Percentiles rank a stretch among this genome's conserved stretches.
These are phyloP conservation scores for Leptinotarsa undecemlineata DNA, from an alignment of 1,140 invertebrate genomes.

Conservation along the genomic window DNA sequence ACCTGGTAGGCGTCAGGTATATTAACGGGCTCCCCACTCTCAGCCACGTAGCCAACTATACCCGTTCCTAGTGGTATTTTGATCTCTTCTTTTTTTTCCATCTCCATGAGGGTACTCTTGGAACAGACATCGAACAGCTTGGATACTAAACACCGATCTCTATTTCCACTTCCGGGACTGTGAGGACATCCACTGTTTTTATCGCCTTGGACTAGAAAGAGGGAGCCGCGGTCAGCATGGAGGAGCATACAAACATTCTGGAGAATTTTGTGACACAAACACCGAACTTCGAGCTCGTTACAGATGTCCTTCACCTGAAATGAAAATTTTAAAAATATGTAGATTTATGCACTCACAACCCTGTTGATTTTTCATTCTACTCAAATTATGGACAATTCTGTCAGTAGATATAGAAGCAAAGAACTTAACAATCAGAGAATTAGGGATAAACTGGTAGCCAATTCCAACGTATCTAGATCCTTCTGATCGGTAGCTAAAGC, in stretches of 20 bases:
- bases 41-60: conserved; percentile 85
- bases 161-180: conserved; percentile 37
- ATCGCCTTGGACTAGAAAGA: conserved; percentile 89
- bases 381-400: neutral
- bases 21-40: conserved; percentile 89
- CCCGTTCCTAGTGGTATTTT: conserved; percentile 88
- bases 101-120: conserved; percentile 85
- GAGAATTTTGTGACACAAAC: conserved; percentile 93
- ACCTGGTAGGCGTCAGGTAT: conserved; percentile 72
- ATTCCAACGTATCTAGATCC: too few relatives aligned
- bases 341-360: too few relatives aligned
- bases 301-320: conserved; percentile 90
- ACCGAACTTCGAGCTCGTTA: conserved; percentile 91
- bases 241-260: conserved; percentile 92
- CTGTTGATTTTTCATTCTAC: too few relatives aligned
- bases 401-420: neutral
- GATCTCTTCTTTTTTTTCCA: conserved; percentile 91
- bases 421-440: too few relatives aligned
- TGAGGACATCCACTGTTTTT: conserved; percentile 53
- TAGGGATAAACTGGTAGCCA: too few relatives aligned
- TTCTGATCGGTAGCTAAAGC: too few relatives aligned
- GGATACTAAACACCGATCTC: conserved; percentile 76
- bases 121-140: conserved; percentile 94
- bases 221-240: conserved; percentile 88
- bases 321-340: conserved; percentile 39